phyloP scores from a whole-genome alignment of 2,888 invertebrate genomes.

The Eurytoma adleriae region DNA sequence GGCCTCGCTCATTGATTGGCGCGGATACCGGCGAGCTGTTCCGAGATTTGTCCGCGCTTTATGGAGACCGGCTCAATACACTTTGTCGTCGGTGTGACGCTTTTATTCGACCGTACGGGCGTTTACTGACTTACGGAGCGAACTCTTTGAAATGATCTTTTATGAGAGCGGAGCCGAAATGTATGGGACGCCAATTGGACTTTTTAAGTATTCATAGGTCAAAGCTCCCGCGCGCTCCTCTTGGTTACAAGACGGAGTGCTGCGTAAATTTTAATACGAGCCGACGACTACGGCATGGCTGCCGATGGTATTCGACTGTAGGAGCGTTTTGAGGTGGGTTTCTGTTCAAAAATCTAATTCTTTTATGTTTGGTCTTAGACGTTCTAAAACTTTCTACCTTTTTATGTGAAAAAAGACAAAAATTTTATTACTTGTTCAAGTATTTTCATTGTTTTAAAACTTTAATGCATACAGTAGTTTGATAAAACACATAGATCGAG shows the following conservation, averaged over 20 bases:
- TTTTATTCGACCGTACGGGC: too few relatives aligned
- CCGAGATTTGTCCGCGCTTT: constrained; percentile 39
- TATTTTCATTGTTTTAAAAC: too few relatives aligned
- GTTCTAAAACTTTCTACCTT: too few relatives aligned
- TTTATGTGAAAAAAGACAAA: too few relatives aligned
- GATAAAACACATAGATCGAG: too few relatives aligned
- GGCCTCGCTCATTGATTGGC: constrained; percentile 31
- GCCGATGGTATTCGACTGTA: not conserved
- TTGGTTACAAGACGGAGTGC: not conserved
- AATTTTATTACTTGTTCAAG: too few relatives aligned
- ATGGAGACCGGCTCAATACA: not conserved
- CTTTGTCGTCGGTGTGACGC: not conserved
- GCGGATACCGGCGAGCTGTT: constrained; percentile 22
- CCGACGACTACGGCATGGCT: not conserved
- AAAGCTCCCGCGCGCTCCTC: not conserved
- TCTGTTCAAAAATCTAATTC: too few relatives aligned
- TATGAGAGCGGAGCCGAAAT: not conserved
- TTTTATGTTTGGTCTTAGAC: too few relatives aligned
- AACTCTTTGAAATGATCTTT: not conserved
- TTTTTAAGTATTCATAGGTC: not conserved
- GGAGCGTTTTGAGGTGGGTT: too few relatives aligned
- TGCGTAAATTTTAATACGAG: not conserved
- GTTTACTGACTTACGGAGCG: too few relatives aligned
- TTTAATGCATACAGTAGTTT: too few relatives aligned
- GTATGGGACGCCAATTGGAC: not conserved